These are phyloP conservation scores for Edolisoma coerulescens DNA, from an alignment of 2,113 vertebrate species.

Conservation along the genomic window DNA sequence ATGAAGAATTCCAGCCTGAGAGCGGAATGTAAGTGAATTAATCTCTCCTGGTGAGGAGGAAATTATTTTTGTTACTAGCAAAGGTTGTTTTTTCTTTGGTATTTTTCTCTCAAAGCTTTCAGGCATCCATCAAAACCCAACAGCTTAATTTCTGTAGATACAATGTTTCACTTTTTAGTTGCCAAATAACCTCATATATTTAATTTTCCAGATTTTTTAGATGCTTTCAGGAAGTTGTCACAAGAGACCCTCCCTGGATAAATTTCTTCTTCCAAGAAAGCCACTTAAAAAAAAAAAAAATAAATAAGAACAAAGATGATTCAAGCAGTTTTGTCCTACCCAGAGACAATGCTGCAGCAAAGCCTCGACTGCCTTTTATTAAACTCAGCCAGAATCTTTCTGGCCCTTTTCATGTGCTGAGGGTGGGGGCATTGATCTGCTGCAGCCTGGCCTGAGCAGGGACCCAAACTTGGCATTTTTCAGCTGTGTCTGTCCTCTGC, in stretches of 20 bases:
- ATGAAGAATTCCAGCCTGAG: slow-evolving; percentile 28
- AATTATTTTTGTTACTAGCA: slow-evolving; percentile 52
- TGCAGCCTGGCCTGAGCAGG: neutral
- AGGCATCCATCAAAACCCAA: slow-evolving; percentile 36
- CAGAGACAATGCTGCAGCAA: neutral
- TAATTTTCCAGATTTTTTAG: slow-evolving; percentile 55
- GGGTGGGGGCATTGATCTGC: neutral
- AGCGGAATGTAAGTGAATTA: slow-evolving; percentile 35
- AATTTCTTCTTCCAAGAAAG: slow-evolving; percentile 41
- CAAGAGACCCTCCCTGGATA: slow-evolving; percentile 28
- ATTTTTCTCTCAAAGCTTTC: slow-evolving; percentile 40
- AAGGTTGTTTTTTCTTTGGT: slow-evolving; percentile 34
- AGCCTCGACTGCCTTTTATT: neutral
- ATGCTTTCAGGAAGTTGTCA: slow-evolving; percentile 59
- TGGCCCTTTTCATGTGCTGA: neutral
- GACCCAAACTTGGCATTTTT: neutral
- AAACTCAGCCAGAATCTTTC: slow-evolving; percentile 17
- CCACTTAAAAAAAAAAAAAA: neutral
- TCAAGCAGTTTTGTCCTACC: neutral
- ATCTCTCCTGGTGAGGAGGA: slow-evolving; percentile 48
- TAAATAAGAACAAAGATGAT: neutral
- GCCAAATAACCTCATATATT: slow-evolving; percentile 48
- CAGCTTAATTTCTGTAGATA: slow-evolving; percentile 47
- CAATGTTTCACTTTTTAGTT: slow-evolving; percentile 39
- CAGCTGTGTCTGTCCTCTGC: slow-evolving; percentile 13